phyloP scores from a whole-genome alignment of 2,113 vertebrate genomes.

The Carassius gibelio region DNA sequence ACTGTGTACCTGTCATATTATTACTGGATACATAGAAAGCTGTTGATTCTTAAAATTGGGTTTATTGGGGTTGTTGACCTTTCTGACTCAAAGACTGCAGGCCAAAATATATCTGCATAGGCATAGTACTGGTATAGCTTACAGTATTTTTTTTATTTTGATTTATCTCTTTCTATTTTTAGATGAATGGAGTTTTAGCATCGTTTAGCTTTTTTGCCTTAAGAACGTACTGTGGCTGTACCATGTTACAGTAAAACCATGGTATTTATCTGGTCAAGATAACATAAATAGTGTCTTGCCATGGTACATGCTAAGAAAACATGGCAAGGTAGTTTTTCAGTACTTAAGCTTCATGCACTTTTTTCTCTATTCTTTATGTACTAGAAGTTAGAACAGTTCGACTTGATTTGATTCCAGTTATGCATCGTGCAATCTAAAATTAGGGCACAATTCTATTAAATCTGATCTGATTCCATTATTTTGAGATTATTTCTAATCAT shows the following conservation, averaged over 20 bases:
- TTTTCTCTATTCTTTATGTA: background rate
- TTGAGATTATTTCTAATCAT: background rate
- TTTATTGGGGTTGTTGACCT: background rate
- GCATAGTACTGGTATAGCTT: background rate
- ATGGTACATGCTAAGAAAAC: background rate
- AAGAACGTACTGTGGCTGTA: background rate
- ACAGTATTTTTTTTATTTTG: background rate
- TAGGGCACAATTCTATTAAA: background rate
- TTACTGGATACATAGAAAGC: conserved; percentile 46
- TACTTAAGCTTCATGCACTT: background rate
- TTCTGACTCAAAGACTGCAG: background rate
- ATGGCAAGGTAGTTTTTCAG: background rate
- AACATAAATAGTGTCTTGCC: background rate
- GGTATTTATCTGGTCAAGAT: background rate
- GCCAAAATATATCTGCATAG: background rate
- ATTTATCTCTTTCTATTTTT: background rate
- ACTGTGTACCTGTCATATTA: conserved; percentile 48
- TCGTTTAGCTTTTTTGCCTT: background rate
- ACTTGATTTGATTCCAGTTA: background rate
- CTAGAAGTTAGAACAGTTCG: background rate
- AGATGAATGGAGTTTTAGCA: background rate
- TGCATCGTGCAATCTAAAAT: background rate
- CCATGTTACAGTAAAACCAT: background rate
- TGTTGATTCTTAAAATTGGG: background rate
- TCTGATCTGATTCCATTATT: background rate